Evolutionary conservation across 2,888 invertebrate species (phyloP).

Genomic region (Sipha maydis): DNA sequence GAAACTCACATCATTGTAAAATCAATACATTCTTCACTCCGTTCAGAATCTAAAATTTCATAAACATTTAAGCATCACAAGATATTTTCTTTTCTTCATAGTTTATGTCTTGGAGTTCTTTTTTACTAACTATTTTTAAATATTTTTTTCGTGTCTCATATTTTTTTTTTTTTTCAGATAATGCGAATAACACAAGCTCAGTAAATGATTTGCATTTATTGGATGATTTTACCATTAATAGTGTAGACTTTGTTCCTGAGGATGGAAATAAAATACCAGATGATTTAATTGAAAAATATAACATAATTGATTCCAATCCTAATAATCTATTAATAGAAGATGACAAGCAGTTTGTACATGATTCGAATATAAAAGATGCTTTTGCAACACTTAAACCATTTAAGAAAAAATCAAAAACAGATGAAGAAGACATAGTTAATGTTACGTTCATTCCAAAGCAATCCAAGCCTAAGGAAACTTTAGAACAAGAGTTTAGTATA

Average conservation of each 20-base stretch:
- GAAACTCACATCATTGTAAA: too few relatives aligned
- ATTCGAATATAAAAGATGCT: constrained; percentile 29
- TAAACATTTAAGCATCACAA: too few relatives aligned
- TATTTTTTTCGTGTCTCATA: background rate
- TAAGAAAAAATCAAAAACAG: constrained; percentile 72
- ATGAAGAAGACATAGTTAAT: constrained; percentile 81
- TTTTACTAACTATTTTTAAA: background rate
- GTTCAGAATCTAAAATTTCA: too few relatives aligned
- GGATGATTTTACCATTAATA: background rate
- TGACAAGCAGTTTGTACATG: constrained; percentile 68
- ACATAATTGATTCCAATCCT: background rate
- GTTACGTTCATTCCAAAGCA: constrained; percentile 73
- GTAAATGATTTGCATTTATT: too few relatives aligned
- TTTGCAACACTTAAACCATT: constrained; percentile 19
- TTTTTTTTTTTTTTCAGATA: background rate
- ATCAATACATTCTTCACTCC: too few relatives aligned
- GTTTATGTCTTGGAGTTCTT: background rate
- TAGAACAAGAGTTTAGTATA: constrained; percentile 90
- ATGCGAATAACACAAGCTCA: background rate
- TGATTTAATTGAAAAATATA: background rate
- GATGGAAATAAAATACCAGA: too few relatives aligned
- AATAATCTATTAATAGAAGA: background rate
- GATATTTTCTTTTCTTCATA: too few relatives aligned
- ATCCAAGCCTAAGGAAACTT: constrained; percentile 82
- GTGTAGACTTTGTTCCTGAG: too few relatives aligned